Conservation (phyloP, 2,113 vertebrate species). For the Rhipidura dahli region DNA sequence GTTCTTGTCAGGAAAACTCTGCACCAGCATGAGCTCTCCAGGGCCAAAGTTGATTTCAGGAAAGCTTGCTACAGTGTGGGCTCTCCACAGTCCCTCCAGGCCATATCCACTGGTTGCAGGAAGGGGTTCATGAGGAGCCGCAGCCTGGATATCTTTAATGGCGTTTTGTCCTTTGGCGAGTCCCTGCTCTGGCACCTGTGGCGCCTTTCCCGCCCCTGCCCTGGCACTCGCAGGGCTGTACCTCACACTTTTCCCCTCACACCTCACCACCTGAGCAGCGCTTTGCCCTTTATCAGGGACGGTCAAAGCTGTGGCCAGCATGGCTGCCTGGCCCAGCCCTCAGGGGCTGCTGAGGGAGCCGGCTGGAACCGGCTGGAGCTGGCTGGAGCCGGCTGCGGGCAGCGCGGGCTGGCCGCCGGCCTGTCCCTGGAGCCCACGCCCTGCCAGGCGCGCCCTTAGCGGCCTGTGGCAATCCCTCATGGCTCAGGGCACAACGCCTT, state of each 20-base stretch:
- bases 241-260: neutral
- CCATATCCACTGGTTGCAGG: neutral
- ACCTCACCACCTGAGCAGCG: rapidly evolving
- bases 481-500: neutral
- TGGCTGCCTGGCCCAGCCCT: rapidly evolving
- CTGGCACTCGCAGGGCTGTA: rapidly evolving
- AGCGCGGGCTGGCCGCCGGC: rapidly evolving
- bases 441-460: rapidly evolving
- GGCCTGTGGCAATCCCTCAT: too few species aligned
- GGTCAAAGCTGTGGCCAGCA: neutral
- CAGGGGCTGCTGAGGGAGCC: rapidly evolving
- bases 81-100: neutral
- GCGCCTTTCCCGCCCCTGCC: rapidly evolving
- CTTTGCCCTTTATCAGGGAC: neutral
- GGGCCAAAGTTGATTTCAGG: neutral
- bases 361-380: rapidly evolving
- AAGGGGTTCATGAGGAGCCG: rapidly evolving
- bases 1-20: neutral
- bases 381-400: rapidly evolving
- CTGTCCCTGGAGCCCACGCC: rapidly evolving
- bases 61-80: neutral
- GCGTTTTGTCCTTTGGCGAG: rapidly evolving
- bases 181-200: neutral
- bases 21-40: neutral
- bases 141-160: neutral